A percentile compares a stretch with the other conserved stretches of the same genome.
Evolutionary conservation across 35 echinoderm and acorn worm genomes (phyloP).

Genomic region (Apostichopus californicus): DNA sequence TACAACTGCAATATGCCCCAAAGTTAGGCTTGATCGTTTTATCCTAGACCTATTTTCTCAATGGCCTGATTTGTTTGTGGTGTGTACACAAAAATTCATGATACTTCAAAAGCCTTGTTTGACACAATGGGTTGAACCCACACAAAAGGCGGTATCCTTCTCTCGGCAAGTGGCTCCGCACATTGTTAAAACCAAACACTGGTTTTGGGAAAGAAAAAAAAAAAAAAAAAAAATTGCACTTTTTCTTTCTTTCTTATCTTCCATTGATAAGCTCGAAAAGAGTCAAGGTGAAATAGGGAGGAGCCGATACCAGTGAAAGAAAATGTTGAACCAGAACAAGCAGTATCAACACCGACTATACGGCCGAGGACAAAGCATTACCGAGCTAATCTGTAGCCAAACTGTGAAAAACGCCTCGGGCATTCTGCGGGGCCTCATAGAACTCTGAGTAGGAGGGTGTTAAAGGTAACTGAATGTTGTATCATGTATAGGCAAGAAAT

Average conservation of each 20-base stretch:
- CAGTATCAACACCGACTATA: not conserved
- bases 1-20: slow-evolving; percentile 40
- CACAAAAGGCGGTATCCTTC: slow-evolving; percentile 20
- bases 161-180: not conserved
- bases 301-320: slow-evolving; percentile 9
- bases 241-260: not conserved
- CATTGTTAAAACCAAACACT: not conserved
- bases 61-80: slow-evolving; percentile 32
- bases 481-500: not conserved
- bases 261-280: not conserved
- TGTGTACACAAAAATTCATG: slow-evolving; percentile 44
- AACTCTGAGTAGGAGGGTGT: not conserved
- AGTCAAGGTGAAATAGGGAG: slow-evolving; percentile 27
- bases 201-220: not conserved
- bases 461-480: slow-evolving; percentile 9
- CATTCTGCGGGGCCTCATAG: not conserved
- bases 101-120: not conserved
- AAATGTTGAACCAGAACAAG: not conserved
- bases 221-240: not conserved
- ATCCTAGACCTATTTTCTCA: slow-evolving; percentile 44
- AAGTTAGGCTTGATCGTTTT: slow-evolving; percentile 38
- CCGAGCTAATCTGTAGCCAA: slow-evolving; percentile 21
- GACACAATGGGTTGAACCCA: too few relatives aligned
- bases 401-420: slow-evolving; percentile 26
- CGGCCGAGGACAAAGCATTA: slow-evolving; percentile 10